Base-by-base conservation (phyloP, 2,888 invertebrate genomes). In the Ephialtes manifestator region DNA sequence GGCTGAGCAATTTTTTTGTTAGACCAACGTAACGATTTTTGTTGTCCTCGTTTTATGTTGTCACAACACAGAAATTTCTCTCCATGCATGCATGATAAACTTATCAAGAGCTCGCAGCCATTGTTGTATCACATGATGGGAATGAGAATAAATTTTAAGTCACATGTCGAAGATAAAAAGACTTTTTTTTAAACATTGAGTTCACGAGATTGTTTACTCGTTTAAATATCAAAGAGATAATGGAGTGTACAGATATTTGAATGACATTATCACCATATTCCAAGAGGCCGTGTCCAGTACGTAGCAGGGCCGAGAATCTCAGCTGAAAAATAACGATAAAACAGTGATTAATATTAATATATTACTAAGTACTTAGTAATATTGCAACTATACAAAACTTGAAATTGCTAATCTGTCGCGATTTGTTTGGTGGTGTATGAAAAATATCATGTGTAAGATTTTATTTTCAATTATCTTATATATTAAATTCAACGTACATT, bases 141-240 rank as follows among this genome's bases (percentile, higher is more conserved):
- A 48, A 28, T 48, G 46, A 60, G 13, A 28, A 63, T 31, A 20
- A 46, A 60, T 75, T 60, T 13, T 11, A 31, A 48, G 35, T 18
- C 43, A n/a, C 48, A 15, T 18, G 46, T 63, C 20, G 4, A 43
- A 60, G 4, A 46, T 63, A 51, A 75, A 48, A 31, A 48, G 18
- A 4, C 48, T 46, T 75, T 63, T 31, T 63, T 63, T 35, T n/a
- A n/a, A 24, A 48, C 60, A 63, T 48, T 31, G 46, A 4, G 13
- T 20, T 63, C 13, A 35, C 48, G 43, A 48, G 0, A 48, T 75
- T 18, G 35, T 55, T 58, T 43, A 8, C n/a, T 11, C n/a, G 28
- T 28, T 39, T 28, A 28, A 60, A 11, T 60, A 43, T 58, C n/a
- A 60, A 74, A 24, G 35, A 63, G 63, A 63, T 35, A 63, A 31